These are phyloP conservation scores for Catajapyx aquilonaris DNA, from an alignment of 1,140 invertebrate species.

Conservation along the genomic window DNA sequence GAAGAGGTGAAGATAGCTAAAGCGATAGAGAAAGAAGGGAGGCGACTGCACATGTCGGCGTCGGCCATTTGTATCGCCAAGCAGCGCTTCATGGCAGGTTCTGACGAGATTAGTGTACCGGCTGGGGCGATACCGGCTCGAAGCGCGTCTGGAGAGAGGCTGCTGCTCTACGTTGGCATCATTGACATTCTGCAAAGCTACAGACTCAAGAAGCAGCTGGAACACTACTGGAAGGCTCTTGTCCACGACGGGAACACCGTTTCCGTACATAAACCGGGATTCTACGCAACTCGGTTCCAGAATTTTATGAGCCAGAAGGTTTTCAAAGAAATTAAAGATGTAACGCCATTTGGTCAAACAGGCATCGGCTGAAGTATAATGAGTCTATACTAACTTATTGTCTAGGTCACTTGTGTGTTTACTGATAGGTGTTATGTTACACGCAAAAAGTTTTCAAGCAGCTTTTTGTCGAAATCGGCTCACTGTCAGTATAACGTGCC, in stretches of 20 bases:
- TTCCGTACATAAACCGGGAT: slow-evolving; percentile 32
- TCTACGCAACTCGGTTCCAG: slow-evolving; percentile 31
- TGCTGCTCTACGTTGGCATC: slow-evolving; percentile 35
- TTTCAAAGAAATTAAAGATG: too few relatives aligned
- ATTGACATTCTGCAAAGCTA: slow-evolving; percentile 43
- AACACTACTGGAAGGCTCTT: slow-evolving; percentile 35
- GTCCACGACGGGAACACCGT: slow-evolving; percentile 36
- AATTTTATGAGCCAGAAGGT: slow-evolving; percentile 29
- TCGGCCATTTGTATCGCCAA: background rate
- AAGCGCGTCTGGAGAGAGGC: slow-evolving; percentile 33
- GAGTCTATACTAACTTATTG: too few relatives aligned
- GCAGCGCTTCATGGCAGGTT: background rate
- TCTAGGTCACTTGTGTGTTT: too few relatives aligned
- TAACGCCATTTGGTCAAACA: too few relatives aligned
- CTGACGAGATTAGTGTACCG: background rate
- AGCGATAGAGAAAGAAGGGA: background rate
- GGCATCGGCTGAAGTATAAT: too few relatives aligned
- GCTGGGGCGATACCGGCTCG: slow-evolving; percentile 36
- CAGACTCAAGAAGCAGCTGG: slow-evolving; percentile 33
- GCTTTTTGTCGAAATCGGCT: too few relatives aligned
- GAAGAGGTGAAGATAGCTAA: background rate
- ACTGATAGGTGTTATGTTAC: too few relatives aligned
- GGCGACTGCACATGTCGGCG: background rate
- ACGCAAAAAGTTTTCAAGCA: too few relatives aligned
- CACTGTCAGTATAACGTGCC: too few relatives aligned